A percentile compares a stretch with the other conserved stretches of the same genome.
Evolutionary conservation across 1,140 invertebrate species (phyloP).

Genomic region (Brachionus angularis): DNA sequence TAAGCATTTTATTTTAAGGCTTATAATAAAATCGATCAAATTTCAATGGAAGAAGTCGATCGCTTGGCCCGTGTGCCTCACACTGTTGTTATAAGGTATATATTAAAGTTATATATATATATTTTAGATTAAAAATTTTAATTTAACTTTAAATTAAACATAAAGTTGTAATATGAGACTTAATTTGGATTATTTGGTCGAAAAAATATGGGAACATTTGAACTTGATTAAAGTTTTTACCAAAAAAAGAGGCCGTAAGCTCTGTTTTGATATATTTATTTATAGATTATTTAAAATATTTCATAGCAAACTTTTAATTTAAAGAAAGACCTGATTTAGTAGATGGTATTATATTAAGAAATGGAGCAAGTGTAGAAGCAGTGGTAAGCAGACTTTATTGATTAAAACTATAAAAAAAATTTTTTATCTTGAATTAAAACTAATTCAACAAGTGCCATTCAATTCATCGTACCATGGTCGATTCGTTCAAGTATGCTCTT

Average conservation of each 20-base stretch:
- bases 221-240: slow-evolving; percentile 92
- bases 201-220: slow-evolving; percentile 98
- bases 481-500: slow-evolving; percentile 89
- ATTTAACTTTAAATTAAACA: neutral
- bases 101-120: slow-evolving; percentile 90
- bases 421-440: neutral
- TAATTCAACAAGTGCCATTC: slow-evolving; percentile 75
- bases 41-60: slow-evolving; percentile 76
- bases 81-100: slow-evolving; percentile 65
- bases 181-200: slow-evolving; percentile 96
- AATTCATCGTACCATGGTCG: slow-evolving; percentile 85
- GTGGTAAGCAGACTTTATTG: slow-evolving; percentile 65
- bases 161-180: slow-evolving; percentile 29
- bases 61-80: slow-evolving; percentile 99
- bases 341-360: slow-evolving; percentile 84
- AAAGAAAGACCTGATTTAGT: slow-evolving; percentile 92
- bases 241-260: slow-evolving; percentile 97
- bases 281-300: slow-evolving; percentile 92
- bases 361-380: slow-evolving; percentile 85
- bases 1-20: slow-evolving; percentile 43
- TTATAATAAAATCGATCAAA: slow-evolving; percentile 90
- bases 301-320: slow-evolving; percentile 94
- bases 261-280: slow-evolving; percentile 92
- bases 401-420: neutral
- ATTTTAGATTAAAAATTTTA: slow-evolving; percentile 88